These are phyloP conservation scores for Corvus moneduloides DNA, from an alignment of 2,113 vertebrate species.

Conservation along the genomic window DNA sequence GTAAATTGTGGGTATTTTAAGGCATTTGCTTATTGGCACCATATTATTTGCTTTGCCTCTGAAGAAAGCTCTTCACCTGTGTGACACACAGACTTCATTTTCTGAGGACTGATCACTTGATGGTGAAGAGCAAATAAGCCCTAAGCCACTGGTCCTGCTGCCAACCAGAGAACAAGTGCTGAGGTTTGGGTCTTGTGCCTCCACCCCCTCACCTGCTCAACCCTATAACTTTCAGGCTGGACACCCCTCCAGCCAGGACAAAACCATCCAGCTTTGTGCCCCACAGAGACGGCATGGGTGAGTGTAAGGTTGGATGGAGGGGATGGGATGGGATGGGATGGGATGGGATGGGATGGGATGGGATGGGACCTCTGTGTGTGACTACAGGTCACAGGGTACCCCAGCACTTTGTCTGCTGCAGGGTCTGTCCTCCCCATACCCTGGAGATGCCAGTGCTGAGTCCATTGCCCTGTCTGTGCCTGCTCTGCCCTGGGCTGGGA, in stretches of 20 bases:
- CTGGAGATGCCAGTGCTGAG: too few species aligned
- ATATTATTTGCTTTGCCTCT: conserved; percentile 42
- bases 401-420: not conserved
- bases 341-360: not conserved
- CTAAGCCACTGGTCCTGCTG: not conserved
- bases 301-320: not conserved
- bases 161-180: not conserved
- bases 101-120: not conserved
- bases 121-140: conserved; percentile 27
- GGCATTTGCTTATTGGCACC: not conserved
- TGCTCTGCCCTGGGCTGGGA: not conserved
- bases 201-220: conserved; percentile 20
- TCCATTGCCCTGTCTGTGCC: accelerated
- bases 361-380: accelerated
- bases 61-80: conserved; percentile 23
- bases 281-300: conserved; percentile 2
- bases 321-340: not conserved
- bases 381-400: not conserved
- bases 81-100: not conserved
- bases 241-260: not conserved
- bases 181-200: not conserved
- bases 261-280: not conserved
- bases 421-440: not conserved
- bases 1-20: not conserved
- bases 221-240: conserved; percentile 45